These are phyloP conservation scores for Epinephelus fuscoguttatus DNA, from an alignment of 2,113 vertebrate genomes.

Conservation along the genomic window DNA sequence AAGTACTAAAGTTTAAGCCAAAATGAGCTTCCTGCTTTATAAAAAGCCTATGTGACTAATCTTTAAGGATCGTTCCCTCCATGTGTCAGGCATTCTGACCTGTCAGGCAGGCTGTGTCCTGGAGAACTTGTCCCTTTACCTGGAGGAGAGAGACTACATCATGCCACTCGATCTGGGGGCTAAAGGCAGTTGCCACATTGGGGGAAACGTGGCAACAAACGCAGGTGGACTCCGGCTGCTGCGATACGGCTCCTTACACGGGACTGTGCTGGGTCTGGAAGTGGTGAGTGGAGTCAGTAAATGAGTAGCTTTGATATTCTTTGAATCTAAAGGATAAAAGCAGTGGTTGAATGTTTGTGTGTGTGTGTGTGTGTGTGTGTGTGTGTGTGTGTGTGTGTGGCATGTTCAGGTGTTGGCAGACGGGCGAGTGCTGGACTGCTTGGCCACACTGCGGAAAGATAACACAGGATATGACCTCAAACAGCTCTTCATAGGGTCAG, in stretches of 20 bases:
- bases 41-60: background rate
- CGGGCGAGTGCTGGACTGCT: constrained; percentile 89
- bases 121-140: constrained; percentile 88
- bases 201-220: constrained; percentile 95
- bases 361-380: too few species aligned
- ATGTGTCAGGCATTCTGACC: constrained; percentile 89
- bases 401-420: constrained; percentile 90
- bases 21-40: background rate
- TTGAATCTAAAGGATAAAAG: background rate
- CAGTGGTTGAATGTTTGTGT: background rate
- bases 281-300: constrained; percentile 85
- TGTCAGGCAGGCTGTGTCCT: constrained; percentile 96
- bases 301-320: background rate
- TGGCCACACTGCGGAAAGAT: constrained; percentile 92
- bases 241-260: constrained; percentile 92
- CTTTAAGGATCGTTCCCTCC: background rate
- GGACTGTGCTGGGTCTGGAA: constrained; percentile 94
- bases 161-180: constrained; percentile 97
- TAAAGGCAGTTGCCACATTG: constrained; percentile 97
- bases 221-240: constrained; percentile 93
- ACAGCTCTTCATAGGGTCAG: constrained; percentile 96
- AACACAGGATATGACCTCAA: constrained; percentile 98
- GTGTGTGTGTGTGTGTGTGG: too few species aligned
- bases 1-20: background rate
- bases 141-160: constrained; percentile 88